phyloP scores from a whole-genome alignment of 2,113 vertebrate genomes.

The Physeter macrocephalus region DNA sequence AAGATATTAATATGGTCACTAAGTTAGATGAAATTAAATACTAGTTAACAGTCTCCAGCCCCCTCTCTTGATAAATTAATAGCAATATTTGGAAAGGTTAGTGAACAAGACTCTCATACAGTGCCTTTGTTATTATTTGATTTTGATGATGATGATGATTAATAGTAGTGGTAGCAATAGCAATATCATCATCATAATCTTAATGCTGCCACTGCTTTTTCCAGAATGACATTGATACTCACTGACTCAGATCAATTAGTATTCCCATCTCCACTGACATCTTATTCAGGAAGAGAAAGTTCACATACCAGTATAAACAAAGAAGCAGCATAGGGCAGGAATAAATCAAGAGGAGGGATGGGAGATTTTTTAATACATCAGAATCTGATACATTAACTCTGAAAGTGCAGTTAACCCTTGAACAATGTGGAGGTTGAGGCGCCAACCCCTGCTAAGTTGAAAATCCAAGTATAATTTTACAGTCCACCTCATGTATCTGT shows the following conservation, averaged over 20 bases:
- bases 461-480: neutral
- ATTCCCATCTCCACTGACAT: neutral
- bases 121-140: neutral
- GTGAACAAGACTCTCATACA: neutral
- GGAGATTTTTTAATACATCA: neutral
- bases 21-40: neutral
- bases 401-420: neutral
- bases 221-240: neutral
- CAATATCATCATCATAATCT: neutral
- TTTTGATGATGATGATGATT: neutral
- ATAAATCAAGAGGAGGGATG: neutral
- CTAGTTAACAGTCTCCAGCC: neutral
- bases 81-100: neutral
- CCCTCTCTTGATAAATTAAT: neutral
- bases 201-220: neutral
- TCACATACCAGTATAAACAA: neutral
- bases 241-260: neutral
- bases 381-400: neutral
- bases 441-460: neutral
- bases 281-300: neutral
- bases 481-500: neutral
- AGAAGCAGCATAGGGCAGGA: neutral
- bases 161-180: neutral
- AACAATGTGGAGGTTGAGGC: neutral
- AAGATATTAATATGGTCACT: neutral